Evolutionary conservation across 2,888 invertebrate species (phyloP), one percentile per base, ranked within the genome.

Genomic region (Amphipoea oculea): DNA sequence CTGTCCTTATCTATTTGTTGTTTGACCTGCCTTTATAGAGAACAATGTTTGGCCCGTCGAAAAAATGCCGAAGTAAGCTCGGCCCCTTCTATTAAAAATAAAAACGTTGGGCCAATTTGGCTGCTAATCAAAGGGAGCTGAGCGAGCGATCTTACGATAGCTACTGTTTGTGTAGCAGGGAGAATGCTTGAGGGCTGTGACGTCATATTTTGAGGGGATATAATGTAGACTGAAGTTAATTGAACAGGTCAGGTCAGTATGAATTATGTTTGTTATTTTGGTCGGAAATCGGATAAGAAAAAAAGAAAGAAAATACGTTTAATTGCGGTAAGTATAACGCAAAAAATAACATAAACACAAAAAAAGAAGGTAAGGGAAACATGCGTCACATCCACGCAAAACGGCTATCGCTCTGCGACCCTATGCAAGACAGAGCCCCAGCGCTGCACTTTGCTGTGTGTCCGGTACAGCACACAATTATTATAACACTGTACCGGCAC

Each of bases 51-150:
- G 86, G 76, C 76, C 79, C 78, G 86, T 85, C 80, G 86, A 85
- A 89, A 91, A 86, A 88, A 83, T 87, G 89, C 89, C 80, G 85
- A 79, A 83, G 86, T 81, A 87, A 90, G 92, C 92, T 79, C 76
- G 88, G 79, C 68, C 84, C 89, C 84, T 90, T 90, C 91, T 90
- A 92, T 92, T 90, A 90, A 92, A 92, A 91, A 93, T 91, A 93
- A 93, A 92, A 91, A 90, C 88, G 91, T 88, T 83, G 86, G 84
- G 87, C 90, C 90, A 88, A 91, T 92, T 93, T 86, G 88, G 86
- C 86, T 86, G 85, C 91, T 92, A 92, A 93, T 93, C 92, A 92
- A 90, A 89, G 89, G 86, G 80, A 83, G 92, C 92, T 92, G 93
- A 92, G 88, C 82, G 71, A 65, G 90, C 89, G 87, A 90, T 90